These are phyloP conservation scores for Cryptus viduatorius DNA, from an alignment of 2,888 invertebrate species.

Conservation along the genomic window DNA sequence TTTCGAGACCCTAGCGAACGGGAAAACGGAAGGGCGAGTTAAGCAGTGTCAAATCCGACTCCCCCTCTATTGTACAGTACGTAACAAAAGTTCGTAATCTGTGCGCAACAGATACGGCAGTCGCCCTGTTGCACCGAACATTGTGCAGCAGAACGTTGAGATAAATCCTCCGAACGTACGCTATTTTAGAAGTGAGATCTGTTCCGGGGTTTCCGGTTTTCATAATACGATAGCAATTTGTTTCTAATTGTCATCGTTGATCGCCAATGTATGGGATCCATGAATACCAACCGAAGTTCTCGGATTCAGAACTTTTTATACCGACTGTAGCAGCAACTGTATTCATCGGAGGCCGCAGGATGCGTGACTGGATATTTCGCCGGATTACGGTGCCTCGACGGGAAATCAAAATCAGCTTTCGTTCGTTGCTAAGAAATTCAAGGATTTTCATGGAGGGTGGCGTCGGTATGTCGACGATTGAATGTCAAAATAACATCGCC, in stretches of 20 bases:
- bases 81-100: neutral
- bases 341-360: conserved; percentile 7
- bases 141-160: neutral
- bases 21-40: neutral
- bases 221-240: no score
- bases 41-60: neutral
- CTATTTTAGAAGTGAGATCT: no score
- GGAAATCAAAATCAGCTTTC: neutral
- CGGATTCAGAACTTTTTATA: neutral
- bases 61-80: neutral
- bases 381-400: conserved; percentile 10
- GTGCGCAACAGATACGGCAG: neutral
- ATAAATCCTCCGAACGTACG: neutral
- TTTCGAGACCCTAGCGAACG: neutral
- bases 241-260: neutral
- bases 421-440: neutral
- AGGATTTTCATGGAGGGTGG: conserved; percentile 5
- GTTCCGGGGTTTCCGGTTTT: no score
- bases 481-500: neutral
- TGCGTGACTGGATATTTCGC: conserved; percentile 2
- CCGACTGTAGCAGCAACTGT: neutral
- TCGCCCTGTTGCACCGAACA: neutral
- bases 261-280: neutral
- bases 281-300: neutral
- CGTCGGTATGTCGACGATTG: neutral